Evolutionary conservation across 2,797 vertebrate genomes (phyloP), one percentile per base, ranked within the genome.

Genomic region (Rachycentron canadum): DNA sequence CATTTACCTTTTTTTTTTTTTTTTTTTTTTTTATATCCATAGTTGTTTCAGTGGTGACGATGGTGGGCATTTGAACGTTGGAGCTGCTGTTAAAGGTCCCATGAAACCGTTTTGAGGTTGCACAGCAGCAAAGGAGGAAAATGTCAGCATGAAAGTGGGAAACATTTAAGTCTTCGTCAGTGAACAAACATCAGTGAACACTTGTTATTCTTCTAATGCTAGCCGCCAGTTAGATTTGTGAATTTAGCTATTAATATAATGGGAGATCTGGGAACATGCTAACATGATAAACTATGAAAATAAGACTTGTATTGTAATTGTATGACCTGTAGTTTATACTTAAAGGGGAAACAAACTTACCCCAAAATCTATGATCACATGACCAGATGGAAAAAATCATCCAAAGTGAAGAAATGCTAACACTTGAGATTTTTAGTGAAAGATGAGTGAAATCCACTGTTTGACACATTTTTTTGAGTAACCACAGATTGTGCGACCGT

Each of bases 31-130:
- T n/a, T 56, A 17, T 26, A 19, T 21, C 0, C 1, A 55, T 11
- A 56, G 61, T 69, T 64, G 62, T 61, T 71, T 74, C 4, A 8
- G 3, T 38, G 40, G 53, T 2, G 2, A 47, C 1, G 43, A 32
- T 6, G 25, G 11, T n/a, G 53, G 32, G 32, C 43, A n/a, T 71
- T 3, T 12, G 11, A 55, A 43, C 34, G 43, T 45, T 25, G 12
- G 2, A 62, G 47, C 36, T 53, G 56, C 56, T 12, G 6, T 43
- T 23, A 34, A 72, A 66, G 57, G 73, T 81, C 79, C 77, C 74
- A 66, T 63, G 38, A 86, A 76, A 68, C 7, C 7, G 1, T 49
- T 50, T 23, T n/a, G 2, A n/a, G 4, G 3, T 23, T 28, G 7
- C 7, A 25, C 9, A 7, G 30, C 19, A 21, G 55, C 26, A 21